Evolutionary conservation across 2,888 invertebrate species (phyloP).

Genomic region (Bembecia ichneumoniformis): DNA sequence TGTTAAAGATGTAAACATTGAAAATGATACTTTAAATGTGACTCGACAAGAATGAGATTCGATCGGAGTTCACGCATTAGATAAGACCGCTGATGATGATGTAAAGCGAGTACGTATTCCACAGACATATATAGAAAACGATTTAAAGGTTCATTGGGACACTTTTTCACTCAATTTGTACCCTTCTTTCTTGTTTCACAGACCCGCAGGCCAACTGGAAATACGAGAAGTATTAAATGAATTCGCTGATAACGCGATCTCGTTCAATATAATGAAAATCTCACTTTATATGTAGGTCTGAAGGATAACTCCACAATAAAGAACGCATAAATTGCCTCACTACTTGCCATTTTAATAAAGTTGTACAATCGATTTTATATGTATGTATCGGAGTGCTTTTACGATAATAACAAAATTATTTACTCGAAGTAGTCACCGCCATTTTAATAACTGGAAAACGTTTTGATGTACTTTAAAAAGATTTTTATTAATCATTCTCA

Average conservation of each 20-base stretch:
- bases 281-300: constrained; percentile 29
- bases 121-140: constrained; percentile 39
- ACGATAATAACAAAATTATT: constrained; percentile 48
- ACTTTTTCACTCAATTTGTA: constrained; percentile 52
- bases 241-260: constrained; percentile 20
- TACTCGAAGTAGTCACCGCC: constrained; percentile 33
- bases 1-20: constrained; percentile 28
- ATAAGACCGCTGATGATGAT: constrained; percentile 36
- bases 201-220: constrained; percentile 16
- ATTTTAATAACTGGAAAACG: constrained; percentile 31
- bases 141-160: constrained; percentile 47
- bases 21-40: constrained; percentile 32
- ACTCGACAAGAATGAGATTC: constrained; percentile 34
- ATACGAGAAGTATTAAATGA: constrained; percentile 26
- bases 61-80: constrained; percentile 26
- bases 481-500: constrained; percentile 38
- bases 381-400: constrained; percentile 35
- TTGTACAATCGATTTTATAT: constrained; percentile 41
- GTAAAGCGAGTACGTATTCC: constrained; percentile 36
- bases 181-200: constrained; percentile 30
- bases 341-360: constrained; percentile 56
- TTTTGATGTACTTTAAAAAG: constrained; percentile 48
- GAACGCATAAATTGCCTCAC: constrained; percentile 19
- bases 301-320: constrained; percentile 44
- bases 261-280: constrained; percentile 30